A percentile compares a stretch with the other conserved stretches of the same genome.
Conservation (phyloP, 2,888 invertebrate species). For the Torymus tubicola region DNA sequence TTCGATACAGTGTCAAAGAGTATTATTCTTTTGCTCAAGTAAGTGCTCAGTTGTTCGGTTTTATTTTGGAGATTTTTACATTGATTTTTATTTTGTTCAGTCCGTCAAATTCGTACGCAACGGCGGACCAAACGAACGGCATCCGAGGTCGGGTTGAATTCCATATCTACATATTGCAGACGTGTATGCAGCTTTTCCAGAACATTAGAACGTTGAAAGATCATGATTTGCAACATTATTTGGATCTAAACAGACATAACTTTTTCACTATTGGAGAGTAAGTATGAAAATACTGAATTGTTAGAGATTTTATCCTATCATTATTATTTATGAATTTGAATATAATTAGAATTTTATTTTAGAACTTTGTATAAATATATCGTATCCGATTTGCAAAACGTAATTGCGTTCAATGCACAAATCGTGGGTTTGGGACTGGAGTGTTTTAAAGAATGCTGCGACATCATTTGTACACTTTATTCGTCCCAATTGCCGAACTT, state of each 20-base stretch:
- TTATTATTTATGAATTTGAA: no score
- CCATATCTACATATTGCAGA: conserved; percentile 79
- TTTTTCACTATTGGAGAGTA: conserved; percentile 73
- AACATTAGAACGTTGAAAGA: conserved; percentile 73
- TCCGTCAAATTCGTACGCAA: conserved; percentile 77
- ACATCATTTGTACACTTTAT: conserved; percentile 69
- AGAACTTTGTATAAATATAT: conserved; percentile 72
- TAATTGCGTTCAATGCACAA: conserved; percentile 79
- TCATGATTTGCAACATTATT: conserved; percentile 65
- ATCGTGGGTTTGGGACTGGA: conserved; percentile 80
- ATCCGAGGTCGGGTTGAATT: conserved; percentile 79
- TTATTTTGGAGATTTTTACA: background rate
- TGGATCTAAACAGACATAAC: conserved; percentile 68
- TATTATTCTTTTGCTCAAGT: conserved; percentile 77
- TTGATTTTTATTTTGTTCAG: conserved; percentile 37
- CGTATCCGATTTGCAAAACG: conserved; percentile 76
- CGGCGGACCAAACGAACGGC: conserved; percentile 77
- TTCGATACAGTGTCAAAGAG: conserved; percentile 75
- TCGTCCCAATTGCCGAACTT: conserved; percentile 75
- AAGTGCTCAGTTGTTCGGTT: conserved; percentile 62
- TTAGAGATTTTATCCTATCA: no score
- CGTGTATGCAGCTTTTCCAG: conserved; percentile 74
- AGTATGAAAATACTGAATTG: conserved; percentile 61
- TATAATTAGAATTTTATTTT: conserved; percentile 52
- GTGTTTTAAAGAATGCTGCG: conserved; percentile 78